Conservation (phyloP, 1,140 invertebrate genomes). For the Plutomurus gul region DNA sequence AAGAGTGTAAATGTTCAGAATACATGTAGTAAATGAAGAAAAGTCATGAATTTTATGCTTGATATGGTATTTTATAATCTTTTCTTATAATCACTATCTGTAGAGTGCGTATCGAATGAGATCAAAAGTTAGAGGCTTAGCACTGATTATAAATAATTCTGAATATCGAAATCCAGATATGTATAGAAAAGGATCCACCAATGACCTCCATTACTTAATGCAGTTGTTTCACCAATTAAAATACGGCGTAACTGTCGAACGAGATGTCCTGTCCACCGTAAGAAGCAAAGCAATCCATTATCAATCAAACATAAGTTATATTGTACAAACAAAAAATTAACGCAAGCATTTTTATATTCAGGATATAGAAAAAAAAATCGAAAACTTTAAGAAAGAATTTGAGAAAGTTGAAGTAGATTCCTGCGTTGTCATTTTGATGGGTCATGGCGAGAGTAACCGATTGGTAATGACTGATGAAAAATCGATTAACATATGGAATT, state of each 20-base stretch:
- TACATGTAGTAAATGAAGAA: no score
- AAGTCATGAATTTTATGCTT: no score
- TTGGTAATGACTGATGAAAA: background rate
- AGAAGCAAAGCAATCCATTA: background rate
- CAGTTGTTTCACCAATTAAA: conserved; percentile 63
- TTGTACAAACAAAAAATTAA: no score
- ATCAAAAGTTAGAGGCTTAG: conserved; percentile 63
- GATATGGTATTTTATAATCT: no score
- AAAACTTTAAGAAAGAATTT: conserved; percentile 40
- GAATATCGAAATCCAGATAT: conserved; percentile 34
- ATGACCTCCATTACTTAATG: conserved; percentile 61
- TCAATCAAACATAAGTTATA: no score
- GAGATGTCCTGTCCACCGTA: conserved; percentile 57
- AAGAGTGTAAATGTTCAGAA: no score
- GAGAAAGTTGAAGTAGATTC: conserved; percentile 57
- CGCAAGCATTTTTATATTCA: no score
- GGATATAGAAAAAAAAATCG: conserved; percentile 36
- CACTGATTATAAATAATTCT: conserved; percentile 63
- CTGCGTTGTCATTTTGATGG: conserved; percentile 65
- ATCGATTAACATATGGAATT: background rate
- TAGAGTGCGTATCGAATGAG: no score
- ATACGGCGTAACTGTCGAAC: conserved; percentile 59
- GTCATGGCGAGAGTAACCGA: conserved; percentile 60
- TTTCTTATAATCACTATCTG: no score
- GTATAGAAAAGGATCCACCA: conserved; percentile 59